These are phyloP conservation scores for Astropecten irregularis DNA, from an alignment of 53 echinoderm and acorn worm genomes.

Conservation along the genomic window DNA sequence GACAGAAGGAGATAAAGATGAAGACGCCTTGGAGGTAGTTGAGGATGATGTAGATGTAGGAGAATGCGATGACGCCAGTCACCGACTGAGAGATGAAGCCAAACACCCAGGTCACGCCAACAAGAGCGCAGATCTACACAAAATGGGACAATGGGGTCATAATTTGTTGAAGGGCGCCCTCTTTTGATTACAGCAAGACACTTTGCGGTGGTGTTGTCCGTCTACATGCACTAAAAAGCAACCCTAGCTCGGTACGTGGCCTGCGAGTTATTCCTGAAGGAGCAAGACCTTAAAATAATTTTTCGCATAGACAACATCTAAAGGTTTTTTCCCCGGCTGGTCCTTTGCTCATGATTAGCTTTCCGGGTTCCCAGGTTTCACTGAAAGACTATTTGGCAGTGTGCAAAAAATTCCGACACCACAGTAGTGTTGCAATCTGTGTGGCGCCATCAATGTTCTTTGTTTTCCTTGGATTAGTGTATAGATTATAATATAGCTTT, in stretches of 20 bases:
- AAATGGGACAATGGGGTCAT: neutral
- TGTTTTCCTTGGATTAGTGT: neutral
- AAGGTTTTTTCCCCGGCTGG: too few relatives aligned
- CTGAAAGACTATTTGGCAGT: neutral
- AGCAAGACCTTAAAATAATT: too few relatives aligned
- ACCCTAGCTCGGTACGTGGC: too few relatives aligned
- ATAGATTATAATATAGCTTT: too few relatives aligned
- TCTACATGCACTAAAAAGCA: too few relatives aligned
- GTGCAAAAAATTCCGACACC: neutral
- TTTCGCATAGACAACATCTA: too few relatives aligned
- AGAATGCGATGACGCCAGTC: conserved; percentile 7
- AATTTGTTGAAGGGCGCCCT: too few relatives aligned
- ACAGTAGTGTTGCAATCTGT: neutral
- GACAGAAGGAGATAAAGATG: conserved; percentile 48
- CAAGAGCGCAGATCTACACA: neutral
- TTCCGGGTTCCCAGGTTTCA: neutral
- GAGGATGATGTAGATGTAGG: conserved; percentile 46
- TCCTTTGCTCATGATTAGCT: neutral
- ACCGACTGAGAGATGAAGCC: neutral
- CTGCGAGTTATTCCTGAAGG: too few relatives aligned
- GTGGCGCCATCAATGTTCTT: neutral
- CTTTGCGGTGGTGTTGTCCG: too few relatives aligned
- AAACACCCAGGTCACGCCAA: conserved; percentile 43
- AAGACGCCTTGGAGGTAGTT: conserved; percentile 50
- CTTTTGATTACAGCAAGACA: neutral